Conservation (phyloP, 2,888 invertebrate species). For the Leptinotarsa juncta region DNA sequence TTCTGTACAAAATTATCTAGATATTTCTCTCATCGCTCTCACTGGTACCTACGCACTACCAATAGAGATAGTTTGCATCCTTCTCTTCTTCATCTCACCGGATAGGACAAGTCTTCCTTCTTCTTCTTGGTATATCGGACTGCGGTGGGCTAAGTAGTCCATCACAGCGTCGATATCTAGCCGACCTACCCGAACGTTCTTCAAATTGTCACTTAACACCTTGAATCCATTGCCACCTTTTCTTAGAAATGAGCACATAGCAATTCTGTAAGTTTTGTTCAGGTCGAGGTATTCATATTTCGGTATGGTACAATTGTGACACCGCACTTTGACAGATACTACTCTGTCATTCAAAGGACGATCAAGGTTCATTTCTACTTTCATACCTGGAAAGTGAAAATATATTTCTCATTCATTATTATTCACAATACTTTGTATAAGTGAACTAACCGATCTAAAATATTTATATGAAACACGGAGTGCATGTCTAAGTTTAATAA, state of each 20-base stretch:
- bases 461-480: no score
- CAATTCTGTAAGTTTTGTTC: constrained; percentile 72
- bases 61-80: background rate
- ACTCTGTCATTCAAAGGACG: constrained; percentile 72
- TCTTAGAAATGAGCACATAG: constrained; percentile 72
- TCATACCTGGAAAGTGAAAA: constrained; percentile 67
- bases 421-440: no score
- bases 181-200: constrained; percentile 66
- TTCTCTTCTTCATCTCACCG: background rate
- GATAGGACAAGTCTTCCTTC: constrained; percentile 68
- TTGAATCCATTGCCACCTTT: constrained; percentile 79
- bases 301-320: constrained; percentile 75
- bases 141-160: constrained; percentile 67
- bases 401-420: background rate
- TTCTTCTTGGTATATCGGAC: constrained; percentile 67
- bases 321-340: constrained; percentile 69
- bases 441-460: no score
- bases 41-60: background rate
- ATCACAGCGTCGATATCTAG: constrained; percentile 71
- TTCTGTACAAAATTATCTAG: background rate
- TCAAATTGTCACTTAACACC: constrained; percentile 67
- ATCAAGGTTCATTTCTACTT: constrained; percentile 72
- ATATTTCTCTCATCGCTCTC: background rate
- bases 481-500: no score
- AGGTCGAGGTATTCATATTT: constrained; percentile 71